Base-by-base conservation (phyloP, 1,140 invertebrate genomes). In the Drosophila oshimai region DNA sequence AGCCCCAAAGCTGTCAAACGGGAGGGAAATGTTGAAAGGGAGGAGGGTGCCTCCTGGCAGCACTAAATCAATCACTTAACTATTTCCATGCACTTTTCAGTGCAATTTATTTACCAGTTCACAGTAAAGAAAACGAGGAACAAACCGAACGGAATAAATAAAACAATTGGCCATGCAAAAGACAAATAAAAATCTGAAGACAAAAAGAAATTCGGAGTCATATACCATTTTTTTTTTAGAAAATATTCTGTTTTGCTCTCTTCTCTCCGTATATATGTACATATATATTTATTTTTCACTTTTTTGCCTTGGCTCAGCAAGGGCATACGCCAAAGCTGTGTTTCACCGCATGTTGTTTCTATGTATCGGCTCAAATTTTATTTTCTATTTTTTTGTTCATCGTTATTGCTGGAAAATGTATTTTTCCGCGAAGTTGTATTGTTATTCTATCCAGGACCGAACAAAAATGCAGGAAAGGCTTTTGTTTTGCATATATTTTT, bases 51-150 rank as follows among this genome's bases (percentile, higher is more conserved):
- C 47, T 10, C 70, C 51, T 42, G 49, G 53, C 45, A 69, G 61
- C 62, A 55, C 67, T 77, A 64, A 73, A 81, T 81, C 78, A 81
- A 83, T 83, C 78, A 77, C 61, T 73, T 77, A 77, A 83, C 78
- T 83, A 73, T 73, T 73, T 77, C 26, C 36, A 34, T 69, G 39
- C 65, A 58, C 50, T 71, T 36, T 49, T 50, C 28, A 39, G 17
- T 58, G 45, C 49, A 81, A 54, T 69, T 62, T 69, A 69, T 67
- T 61, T 37, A 53, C 39, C 37, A 10, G 44, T 15, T 65, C 17
- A 28, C 34, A 42, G 6, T 17, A 24, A 58, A 51, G 28, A 64
- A 53, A 62, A 15, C 45, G 18, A 15, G 29, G 47, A 44, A 54
- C 55, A 54, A 67, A 44, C 17, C 36, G 20, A 74, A 50, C 33